Conservation (phyloP, 2,888 invertebrate genomes). For the Lepidocyrtoides sp. region DNA sequence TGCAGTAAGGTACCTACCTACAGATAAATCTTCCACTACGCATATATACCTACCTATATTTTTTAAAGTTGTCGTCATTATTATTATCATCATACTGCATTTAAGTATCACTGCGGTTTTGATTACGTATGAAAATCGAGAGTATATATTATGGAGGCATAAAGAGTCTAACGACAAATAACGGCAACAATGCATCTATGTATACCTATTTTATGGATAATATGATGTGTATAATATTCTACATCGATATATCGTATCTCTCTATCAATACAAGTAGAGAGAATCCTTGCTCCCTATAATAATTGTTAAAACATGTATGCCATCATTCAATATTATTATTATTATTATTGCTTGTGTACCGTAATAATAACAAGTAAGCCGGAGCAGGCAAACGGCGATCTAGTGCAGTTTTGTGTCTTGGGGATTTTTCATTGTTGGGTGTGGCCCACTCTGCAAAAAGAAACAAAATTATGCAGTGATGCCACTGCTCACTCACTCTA, state of each 20-base stretch:
- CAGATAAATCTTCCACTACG: too few relatives aligned
- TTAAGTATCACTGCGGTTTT: conserved; percentile 35
- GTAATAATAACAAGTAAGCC: background rate
- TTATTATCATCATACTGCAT: background rate
- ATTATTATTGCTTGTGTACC: background rate
- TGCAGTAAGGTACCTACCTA: background rate
- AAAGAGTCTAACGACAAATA: conserved; percentile 3
- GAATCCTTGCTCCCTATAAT: conserved; percentile 14
- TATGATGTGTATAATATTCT: background rate
- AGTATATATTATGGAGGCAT: background rate
- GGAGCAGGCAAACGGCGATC: conserved; percentile 18
- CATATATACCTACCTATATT: background rate
- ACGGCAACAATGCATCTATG: conserved; percentile 18
- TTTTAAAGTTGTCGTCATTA: too few relatives aligned
- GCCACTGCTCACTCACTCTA: background rate
- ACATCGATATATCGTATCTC: background rate
- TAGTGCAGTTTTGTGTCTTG: conserved; percentile 44
- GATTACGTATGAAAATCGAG: conserved; percentile 13
- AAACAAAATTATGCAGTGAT: conserved; percentile 6
- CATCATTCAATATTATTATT: background rate
- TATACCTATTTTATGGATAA: background rate
- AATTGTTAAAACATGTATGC: conserved; percentile 5
- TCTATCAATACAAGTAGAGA: background rate
- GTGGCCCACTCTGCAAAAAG: conserved; percentile 55
- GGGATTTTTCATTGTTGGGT: conserved; percentile 56